Evolutionary conservation across 2,797 vertebrate species (phyloP).

Genomic region (Acestrorhynchus altus): DNA sequence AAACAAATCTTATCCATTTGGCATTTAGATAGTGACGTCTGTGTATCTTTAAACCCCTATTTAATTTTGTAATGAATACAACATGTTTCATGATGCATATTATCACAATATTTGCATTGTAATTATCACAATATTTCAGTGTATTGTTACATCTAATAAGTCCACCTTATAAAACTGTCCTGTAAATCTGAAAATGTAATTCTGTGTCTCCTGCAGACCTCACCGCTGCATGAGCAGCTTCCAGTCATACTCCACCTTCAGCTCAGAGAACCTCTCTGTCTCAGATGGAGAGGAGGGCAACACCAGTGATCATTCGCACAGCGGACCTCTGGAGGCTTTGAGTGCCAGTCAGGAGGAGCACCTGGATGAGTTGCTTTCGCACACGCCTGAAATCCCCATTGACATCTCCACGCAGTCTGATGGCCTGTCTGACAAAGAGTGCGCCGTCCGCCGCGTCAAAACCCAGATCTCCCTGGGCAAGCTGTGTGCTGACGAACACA

Average conservation of each 20-base stretch:
- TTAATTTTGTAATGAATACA: no score
- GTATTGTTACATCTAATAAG: background rate
- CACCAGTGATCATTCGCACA: constrained; percentile 96
- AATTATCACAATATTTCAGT: background rate
- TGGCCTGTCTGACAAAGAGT: constrained; percentile 97
- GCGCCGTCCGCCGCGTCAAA: constrained; percentile 94
- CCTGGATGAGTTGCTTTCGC: constrained; percentile 92
- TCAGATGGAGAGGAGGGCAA: constrained; percentile 99
- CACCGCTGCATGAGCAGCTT: constrained; percentile 96
- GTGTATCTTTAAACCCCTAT: no score
- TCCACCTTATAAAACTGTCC: background rate
- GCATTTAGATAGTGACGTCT: no score
- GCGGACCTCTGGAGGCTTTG: constrained; percentile 86
- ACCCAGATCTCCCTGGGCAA: constrained; percentile 98
- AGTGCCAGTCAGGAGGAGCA: constrained; percentile 86
- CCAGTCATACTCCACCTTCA: constrained; percentile 98
- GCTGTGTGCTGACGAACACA: constrained; percentile 91
- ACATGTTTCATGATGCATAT: no score
- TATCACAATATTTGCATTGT: no score
- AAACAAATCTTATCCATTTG: no score
- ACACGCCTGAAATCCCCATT: constrained; percentile 96
- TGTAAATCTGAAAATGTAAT: background rate
- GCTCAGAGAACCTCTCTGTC: constrained; percentile 96
- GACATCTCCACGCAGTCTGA: constrained; percentile 98
- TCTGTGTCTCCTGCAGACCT: constrained; percentile 76